A percentile compares a stretch with the other conserved stretches of the same genome.
Evolutionary conservation across 2,113 vertebrate species (phyloP).

Genomic region (Paradisaea rubra): DNA sequence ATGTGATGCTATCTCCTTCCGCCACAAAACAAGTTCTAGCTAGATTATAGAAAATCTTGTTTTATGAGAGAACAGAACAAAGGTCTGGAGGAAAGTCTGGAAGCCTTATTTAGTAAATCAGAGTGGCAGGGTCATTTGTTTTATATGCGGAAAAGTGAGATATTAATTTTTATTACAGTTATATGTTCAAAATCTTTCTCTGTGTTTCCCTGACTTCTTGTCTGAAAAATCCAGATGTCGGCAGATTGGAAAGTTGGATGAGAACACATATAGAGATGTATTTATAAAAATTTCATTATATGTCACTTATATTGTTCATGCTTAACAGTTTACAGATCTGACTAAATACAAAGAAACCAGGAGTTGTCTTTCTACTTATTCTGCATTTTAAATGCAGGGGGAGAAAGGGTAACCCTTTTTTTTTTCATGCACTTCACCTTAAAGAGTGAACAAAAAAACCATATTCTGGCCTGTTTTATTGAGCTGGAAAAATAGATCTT

Average conservation of each 20-base stretch:
- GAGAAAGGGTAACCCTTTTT: neutral
- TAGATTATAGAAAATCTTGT: neutral
- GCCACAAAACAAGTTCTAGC: neutral
- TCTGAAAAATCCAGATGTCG: neutral
- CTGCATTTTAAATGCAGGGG: neutral
- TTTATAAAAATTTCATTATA: neutral
- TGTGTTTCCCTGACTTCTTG: neutral
- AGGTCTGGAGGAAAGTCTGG: neutral
- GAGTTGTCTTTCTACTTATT: neutral
- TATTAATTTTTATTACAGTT: neutral
- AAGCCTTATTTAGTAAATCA: neutral
- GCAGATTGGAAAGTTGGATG: accelerated
- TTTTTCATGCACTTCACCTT: neutral
- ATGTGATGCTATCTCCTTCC: neutral
- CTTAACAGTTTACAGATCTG: neutral
- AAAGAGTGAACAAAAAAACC: neutral
- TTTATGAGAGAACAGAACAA: neutral
- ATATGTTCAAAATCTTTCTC: neutral
- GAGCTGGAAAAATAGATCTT: slow-evolving; percentile 1
- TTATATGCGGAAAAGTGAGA: neutral
- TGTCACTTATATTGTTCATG: neutral
- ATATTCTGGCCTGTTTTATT: neutral
- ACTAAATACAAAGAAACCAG: neutral
- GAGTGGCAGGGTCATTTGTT: neutral
- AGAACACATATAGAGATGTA: neutral